Evolutionary conservation across 2,888 invertebrate species (phyloP), one percentile per base, ranked within the genome.

Genomic region (Hemicrepidius hirtus): DNA sequence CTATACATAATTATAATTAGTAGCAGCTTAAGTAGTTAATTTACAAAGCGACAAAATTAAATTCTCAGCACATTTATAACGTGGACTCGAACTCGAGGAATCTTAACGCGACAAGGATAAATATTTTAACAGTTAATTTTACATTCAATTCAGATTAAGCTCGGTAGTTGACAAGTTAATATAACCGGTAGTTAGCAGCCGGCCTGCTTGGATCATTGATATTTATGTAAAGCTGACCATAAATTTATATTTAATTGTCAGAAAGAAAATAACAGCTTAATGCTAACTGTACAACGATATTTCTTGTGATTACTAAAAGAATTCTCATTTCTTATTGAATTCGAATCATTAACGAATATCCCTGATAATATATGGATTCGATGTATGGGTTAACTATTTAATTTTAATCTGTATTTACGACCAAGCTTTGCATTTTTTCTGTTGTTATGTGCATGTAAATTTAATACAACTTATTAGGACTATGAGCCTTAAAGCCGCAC

Each of bases 91-190:
- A 76, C 80, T 75, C 72, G 77, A 78, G 79, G 79, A 81, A 80
- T 81, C 79, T 81, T 81, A 82, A 80, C 79, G 72, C 79, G 79
- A 80, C 80, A 78, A 79, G 82, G 81, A 83, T 82, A 82, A 82
- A 83, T 83, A 83, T 81, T 83, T 83, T 79, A 83, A 80, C 79
- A 81, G 81, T 82, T 82, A 82, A 83, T 82, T 82, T 81, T 80
- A 78, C 79, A 82, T 82, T 82, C 81, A 81, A 80, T 79, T 80
- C 78, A 78, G 82, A 81, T 82, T 82, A 81, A 79, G 71, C 75
- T 71, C 76, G 76, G 74, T 78, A 77, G 80, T 76, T 81, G 82
- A 83, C 82, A 83, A 81, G 80, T 82, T 83, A 82, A 83, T 82
- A 81, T 80, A 80, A 78, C 80, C 81, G 76, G 81, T 80, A 80